phyloP scores from a whole-genome alignment of 2,888 invertebrate genomes.

The Lissocephala sabroskyi region DNA sequence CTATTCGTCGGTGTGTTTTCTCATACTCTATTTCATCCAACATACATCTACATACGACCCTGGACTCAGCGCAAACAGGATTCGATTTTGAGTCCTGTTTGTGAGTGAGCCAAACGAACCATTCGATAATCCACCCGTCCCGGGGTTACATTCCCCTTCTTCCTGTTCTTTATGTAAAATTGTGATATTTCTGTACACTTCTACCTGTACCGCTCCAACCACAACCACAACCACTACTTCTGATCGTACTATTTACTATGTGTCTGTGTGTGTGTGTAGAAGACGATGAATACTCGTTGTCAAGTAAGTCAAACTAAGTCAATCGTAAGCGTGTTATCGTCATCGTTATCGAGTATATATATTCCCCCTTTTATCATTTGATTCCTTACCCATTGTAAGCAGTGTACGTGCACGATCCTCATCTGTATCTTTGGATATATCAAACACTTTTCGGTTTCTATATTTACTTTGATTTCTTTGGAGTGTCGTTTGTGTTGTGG shows the following conservation, averaged over 20 bases:
- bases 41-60: not conserved
- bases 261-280: conserved; percentile 66
- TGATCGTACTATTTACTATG: conserved; percentile 51
- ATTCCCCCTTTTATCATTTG: conserved; percentile 14
- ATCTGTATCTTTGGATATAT: conserved; percentile 4
- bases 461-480: not conserved
- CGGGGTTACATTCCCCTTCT: too few species aligned
- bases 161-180: conserved; percentile 31
- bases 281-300: conserved; percentile 78
- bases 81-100: not conserved
- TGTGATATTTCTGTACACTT: conserved; percentile 36
- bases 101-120: too few species aligned
- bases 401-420: conserved; percentile 49
- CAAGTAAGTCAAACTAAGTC: conserved; percentile 76
- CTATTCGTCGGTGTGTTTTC: conserved; percentile 30
- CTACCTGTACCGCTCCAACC: conserved; percentile 30
- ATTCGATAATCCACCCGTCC: too few species aligned
- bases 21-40: conserved; percentile 13
- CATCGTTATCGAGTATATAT: not conserved
- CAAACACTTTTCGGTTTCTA: not conserved
- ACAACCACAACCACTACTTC: conserved; percentile 44
- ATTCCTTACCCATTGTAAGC: too few species aligned
- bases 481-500: conserved; percentile 16
- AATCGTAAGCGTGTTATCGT: conserved; percentile 12
- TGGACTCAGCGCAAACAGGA: not conserved